Percentiles rank a stretch among this genome's conserved stretches.
Evolutionary conservation across 92 coral and sea anemone genomes (phyloP).

Genomic region (Phenganax subtilis): DNA sequence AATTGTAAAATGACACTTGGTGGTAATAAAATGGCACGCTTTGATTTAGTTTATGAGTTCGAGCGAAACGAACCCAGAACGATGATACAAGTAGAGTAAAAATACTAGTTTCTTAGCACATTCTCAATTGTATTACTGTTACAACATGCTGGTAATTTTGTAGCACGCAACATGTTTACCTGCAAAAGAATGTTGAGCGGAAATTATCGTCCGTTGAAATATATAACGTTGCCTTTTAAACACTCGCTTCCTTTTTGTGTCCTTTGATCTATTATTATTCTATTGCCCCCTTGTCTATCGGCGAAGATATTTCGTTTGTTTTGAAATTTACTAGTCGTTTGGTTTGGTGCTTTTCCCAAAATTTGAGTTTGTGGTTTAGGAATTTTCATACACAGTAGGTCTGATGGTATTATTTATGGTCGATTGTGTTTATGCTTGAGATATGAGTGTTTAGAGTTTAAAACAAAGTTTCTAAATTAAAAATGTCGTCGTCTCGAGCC

Average conservation of each 20-base stretch:
- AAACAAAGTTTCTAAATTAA: slow-evolving; percentile 8
- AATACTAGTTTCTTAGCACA: background rate
- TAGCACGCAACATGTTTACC: background rate
- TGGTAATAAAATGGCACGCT: background rate
- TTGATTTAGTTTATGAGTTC: background rate
- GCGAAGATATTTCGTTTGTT: background rate
- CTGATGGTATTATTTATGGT: background rate
- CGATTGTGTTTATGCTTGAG: slow-evolving; percentile 14
- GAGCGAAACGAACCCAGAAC: slow-evolving; percentile 5
- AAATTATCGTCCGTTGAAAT: slow-evolving; percentile 9
- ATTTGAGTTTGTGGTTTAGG: background rate
- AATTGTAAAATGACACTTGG: slow-evolving; percentile 9
- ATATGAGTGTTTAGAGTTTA: slow-evolving; percentile 19
- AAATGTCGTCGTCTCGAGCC: background rate
- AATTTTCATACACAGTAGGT: background rate
- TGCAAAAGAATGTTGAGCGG: background rate
- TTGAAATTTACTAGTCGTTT: background rate
- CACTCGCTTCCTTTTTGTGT: background rate
- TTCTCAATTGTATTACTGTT: background rate
- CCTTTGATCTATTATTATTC: background rate
- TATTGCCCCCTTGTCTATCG: background rate
- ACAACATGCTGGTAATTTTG: background rate
- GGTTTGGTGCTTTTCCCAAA: background rate
- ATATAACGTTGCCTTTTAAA: slow-evolving; percentile 14
- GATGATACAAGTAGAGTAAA: background rate